Conservation (phyloP, 2,113 vertebrate species). For the Neolamprologus ventralis region DNA sequence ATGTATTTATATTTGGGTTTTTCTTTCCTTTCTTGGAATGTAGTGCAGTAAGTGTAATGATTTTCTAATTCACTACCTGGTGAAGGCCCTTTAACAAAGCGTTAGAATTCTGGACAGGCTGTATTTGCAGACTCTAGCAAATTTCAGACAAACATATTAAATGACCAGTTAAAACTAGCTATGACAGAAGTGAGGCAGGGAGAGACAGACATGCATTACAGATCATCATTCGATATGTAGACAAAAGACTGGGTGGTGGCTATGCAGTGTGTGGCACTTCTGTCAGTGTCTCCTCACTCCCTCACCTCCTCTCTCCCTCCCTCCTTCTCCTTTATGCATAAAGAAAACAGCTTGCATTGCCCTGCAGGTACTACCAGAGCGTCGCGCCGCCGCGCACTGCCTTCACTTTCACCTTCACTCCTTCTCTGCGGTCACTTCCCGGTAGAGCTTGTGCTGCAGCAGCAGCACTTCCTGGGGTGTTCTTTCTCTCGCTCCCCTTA, state of each 20-base stretch:
- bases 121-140: neutral
- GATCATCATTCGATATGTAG: constrained; percentile 18
- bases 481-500: neutral
- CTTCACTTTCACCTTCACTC: constrained; percentile 91
- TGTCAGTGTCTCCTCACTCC: neutral
- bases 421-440: constrained; percentile 79
- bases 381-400: constrained; percentile 43
- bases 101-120: neutral
- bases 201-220: neutral
- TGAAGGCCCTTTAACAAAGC: neutral
- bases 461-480: constrained; percentile 58
- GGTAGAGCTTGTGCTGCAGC: constrained; percentile 74
- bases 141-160: neutral
- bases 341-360: constrained; percentile 73
- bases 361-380: constrained; percentile 75
- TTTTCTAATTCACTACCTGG: neutral
- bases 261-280: constrained; percentile 5
- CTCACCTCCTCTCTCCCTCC: neutral
- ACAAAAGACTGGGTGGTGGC: constrained; percentile 32
- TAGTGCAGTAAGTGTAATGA: neutral
- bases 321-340: constrained; percentile 62
- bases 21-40: neutral
- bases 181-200: neutral
- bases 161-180: neutral
- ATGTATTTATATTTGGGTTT: fast-evolving